phyloP scores from a whole-genome alignment of 2,888 invertebrate genomes.

The Morpho helenor region DNA sequence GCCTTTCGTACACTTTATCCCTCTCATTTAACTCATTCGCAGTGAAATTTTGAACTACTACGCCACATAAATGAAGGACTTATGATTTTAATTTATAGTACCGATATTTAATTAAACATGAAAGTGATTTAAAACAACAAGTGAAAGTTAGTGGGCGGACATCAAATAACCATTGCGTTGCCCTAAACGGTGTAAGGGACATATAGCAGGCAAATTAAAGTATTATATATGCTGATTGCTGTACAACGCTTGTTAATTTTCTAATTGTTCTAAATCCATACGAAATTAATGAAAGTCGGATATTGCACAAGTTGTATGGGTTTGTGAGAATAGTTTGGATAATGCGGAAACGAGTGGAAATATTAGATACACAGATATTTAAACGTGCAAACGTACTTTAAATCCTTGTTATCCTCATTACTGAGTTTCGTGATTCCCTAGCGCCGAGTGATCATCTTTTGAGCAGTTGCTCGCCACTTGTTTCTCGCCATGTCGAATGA shows the following conservation, averaged over 20 bases:
- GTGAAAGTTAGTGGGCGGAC: constrained; percentile 24
- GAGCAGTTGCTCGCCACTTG: too few relatives aligned
- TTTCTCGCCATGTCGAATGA: too few relatives aligned
- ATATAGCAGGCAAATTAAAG: constrained; percentile 22
- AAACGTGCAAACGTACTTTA: too few relatives aligned
- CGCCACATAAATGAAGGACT: too few relatives aligned
- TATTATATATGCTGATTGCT: constrained; percentile 23
- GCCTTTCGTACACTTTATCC: too few relatives aligned
- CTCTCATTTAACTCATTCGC: too few relatives aligned
- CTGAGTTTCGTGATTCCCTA: too few relatives aligned
- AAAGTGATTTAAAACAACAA: constrained; percentile 11
- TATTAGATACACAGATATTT: too few relatives aligned
- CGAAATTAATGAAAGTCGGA: constrained; percentile 1
- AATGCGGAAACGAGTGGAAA: too few relatives aligned
- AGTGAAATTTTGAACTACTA: too few relatives aligned
- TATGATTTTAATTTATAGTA: not conserved
- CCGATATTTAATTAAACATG: constrained; percentile 1
- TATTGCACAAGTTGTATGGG: not conserved
- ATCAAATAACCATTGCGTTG: constrained; percentile 18
- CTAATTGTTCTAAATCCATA: constrained; percentile 10
- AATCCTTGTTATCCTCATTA: too few relatives aligned
- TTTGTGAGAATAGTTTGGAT: not conserved
- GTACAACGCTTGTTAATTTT: constrained; percentile 5
- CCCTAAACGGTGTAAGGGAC: constrained; percentile 13
- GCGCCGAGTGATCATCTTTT: too few relatives aligned